These are phyloP conservation scores for Sciurus niger DNA, from an alignment of 2,113 vertebrate species.

Conservation along the genomic window DNA sequence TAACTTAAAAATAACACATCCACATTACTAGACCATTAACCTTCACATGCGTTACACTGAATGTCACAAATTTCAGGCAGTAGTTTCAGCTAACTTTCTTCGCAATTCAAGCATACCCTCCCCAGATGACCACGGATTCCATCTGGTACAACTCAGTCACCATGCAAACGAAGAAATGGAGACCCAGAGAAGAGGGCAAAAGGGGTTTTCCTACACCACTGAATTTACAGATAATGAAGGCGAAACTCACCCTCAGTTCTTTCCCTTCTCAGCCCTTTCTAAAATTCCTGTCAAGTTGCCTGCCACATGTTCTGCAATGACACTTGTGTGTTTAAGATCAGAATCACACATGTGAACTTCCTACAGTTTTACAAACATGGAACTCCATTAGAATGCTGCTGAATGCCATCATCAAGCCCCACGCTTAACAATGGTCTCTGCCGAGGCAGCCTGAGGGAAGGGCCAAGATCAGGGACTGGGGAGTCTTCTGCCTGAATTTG, in stretches of 20 bases:
- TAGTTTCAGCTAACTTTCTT: not conserved
- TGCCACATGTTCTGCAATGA: not conserved
- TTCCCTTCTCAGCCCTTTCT: not conserved
- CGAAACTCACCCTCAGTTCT: not conserved
- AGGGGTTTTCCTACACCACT: not conserved
- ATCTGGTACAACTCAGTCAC: not conserved
- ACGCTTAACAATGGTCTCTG: not conserved
- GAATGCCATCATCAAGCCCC: not conserved
- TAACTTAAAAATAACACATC: conserved; percentile 39
- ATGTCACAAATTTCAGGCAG: not conserved
- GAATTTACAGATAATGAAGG: not conserved
- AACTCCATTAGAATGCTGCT: not conserved
- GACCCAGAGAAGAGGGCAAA: not conserved
- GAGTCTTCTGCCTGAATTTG: not conserved
- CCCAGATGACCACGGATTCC: not conserved
- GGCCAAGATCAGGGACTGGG: not conserved
- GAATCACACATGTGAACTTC: not conserved
- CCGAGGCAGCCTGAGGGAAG: accelerated
- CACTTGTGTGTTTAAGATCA: not conserved
- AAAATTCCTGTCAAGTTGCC: not conserved
- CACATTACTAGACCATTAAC: not conserved
- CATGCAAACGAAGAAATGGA: not conserved
- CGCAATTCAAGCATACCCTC: not conserved
- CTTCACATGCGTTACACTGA: not conserved
- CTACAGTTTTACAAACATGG: not conserved